Evolutionary conservation across 2,888 invertebrate genomes (phyloP).

Genomic region (Phoronis australis): DNA sequence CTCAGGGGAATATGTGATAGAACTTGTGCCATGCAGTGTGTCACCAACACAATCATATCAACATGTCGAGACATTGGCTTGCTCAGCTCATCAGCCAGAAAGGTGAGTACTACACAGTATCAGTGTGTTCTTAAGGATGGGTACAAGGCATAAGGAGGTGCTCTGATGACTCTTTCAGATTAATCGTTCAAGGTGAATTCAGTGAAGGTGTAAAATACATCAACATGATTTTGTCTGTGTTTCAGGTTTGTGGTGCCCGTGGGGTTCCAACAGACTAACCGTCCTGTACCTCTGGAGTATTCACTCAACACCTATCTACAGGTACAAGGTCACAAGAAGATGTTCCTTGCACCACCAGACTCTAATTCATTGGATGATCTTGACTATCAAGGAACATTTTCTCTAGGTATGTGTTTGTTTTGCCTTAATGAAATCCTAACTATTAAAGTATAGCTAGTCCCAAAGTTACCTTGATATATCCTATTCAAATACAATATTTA

Average conservation of each 20-base stretch:
- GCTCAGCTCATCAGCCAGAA: constrained; percentile 41
- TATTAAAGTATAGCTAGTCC: too few relatives aligned
- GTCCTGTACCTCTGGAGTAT: constrained; percentile 52
- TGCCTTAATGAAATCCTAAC: too few relatives aligned
- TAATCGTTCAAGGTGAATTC: too few relatives aligned
- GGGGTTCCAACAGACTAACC: constrained; percentile 51
- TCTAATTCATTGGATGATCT: constrained; percentile 34
- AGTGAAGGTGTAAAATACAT: too few relatives aligned
- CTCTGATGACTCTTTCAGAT: background rate
- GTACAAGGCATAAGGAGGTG: background rate
- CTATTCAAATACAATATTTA: too few relatives aligned
- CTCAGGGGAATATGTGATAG: constrained; percentile 49
- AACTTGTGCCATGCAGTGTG: constrained; percentile 50
- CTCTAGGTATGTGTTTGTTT: constrained; percentile 28
- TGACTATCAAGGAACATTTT: constrained; percentile 43
- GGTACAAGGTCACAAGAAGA: constrained; percentile 44
- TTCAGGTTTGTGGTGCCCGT: constrained; percentile 47
- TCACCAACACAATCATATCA: constrained; percentile 30
- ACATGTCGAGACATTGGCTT: constrained; percentile 24
- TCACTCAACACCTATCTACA: constrained; percentile 52
- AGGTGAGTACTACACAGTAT: constrained; percentile 22
- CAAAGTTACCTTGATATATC: too few relatives aligned
- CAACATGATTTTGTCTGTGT: background rate
- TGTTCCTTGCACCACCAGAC: too few relatives aligned
- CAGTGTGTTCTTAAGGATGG: background rate